Base-by-base conservation (phyloP, 2,888 invertebrate genomes). In the Thecophora atra region DNA sequence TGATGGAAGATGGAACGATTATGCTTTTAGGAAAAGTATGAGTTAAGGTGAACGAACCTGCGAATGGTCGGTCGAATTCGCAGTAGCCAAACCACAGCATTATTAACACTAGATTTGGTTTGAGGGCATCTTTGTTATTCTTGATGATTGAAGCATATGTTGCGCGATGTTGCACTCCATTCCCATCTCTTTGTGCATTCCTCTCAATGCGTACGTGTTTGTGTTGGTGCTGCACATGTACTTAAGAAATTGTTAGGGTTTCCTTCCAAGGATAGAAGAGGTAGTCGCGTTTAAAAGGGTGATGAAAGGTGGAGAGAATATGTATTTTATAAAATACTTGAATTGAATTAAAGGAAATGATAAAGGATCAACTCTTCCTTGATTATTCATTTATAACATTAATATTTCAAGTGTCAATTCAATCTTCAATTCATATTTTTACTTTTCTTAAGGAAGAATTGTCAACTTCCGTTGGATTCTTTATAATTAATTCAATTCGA, bases 71-170 rank as follows among this genome's bases (percentile, higher is more conserved):
- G 30, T 28, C 24, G 19, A 42, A 68, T 44, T 58, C 56, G 44
- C 26, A 64, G 24, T 51, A n/a, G 68, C 44, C 58, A 44, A 56
- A 68, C 42, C 56, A 44, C 56, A 24, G 44, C 19, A 68, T 47
- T 47, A 68, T 68, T 68, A 44, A 58, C 68, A 58, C 54, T 13
- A 44, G 44, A 21, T 30, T 42, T 69, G 64, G 69, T 73, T 74
- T 72, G 71, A 58, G 71, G 71, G 71, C 56, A 71, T 71, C 69
- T 73, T 71, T 71, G 56, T 66, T 71, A 72, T 71, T 72, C 62
- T 54, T 51, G 51, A 56, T 60, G 60, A 51, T 69, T 69, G 68
- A 42, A 68, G 44, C 58, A 42, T 56, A 56, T 67, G 64, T 47
- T 47, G 47, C 47, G 42, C 24, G 42, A 68, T 44, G 44, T 26